phyloP scores from a whole-genome alignment of 1,140 invertebrate genomes.

The Drosophila arawakana region DNA sequence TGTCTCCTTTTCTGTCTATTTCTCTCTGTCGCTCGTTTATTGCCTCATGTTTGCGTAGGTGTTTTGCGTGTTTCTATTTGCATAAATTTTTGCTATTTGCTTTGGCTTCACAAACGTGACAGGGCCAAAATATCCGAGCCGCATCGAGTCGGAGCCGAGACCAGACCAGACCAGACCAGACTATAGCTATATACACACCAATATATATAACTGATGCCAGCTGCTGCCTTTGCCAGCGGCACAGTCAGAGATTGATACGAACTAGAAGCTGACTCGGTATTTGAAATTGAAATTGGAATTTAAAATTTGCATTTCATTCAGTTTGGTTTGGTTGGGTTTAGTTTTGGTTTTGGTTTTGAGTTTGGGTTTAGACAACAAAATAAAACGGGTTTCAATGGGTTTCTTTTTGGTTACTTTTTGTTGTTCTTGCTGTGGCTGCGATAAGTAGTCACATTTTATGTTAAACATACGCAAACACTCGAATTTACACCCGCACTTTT shows the following conservation, averaged over 20 bases:
- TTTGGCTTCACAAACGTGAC: constrained; percentile 31
- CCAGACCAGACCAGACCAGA: neutral
- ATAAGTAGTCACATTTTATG: constrained; percentile 39
- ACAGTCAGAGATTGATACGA: constrained; percentile 24
- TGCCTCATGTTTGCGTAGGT: constrained; percentile 68
- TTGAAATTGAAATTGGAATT: constrained; percentile 44
- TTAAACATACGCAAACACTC: constrained; percentile 35
- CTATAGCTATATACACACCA: neutral
- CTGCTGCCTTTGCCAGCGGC: constrained; percentile 1
- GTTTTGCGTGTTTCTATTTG: constrained; percentile 64
- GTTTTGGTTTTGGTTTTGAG: neutral
- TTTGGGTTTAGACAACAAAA: constrained; percentile 26
- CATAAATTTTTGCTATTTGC: constrained; percentile 59
- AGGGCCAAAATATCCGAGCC: constrained; percentile 13
- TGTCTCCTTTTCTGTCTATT: too few species aligned
- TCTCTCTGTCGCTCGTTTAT: neutral
- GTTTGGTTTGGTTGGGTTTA: constrained; percentile 23
- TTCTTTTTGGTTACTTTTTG: neutral
- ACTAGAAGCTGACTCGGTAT: constrained; percentile 12
- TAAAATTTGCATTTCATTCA: constrained; percentile 35
- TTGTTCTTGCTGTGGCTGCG: neutral
- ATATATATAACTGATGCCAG: neutral
- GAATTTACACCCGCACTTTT: neutral
- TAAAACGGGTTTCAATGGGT: constrained; percentile 41
- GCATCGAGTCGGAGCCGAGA: neutral